Base-by-base conservation (phyloP, 2,888 invertebrate genomes). In the Lasius platythorax region DNA sequence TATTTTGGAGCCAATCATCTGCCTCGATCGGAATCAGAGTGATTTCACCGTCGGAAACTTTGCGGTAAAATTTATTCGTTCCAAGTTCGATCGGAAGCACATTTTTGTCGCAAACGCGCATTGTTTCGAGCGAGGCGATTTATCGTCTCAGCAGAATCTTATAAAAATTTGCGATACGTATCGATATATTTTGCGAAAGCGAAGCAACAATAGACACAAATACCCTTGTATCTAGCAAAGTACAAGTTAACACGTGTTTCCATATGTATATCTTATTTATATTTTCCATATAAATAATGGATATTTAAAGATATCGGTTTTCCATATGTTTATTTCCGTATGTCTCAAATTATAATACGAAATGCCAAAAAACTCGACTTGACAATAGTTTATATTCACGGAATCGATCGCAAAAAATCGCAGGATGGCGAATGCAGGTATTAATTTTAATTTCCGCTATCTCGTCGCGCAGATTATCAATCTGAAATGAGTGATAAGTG, bases 1-100 rank as follows among this genome's bases (percentile, higher is more conserved):
- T 87, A 76, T 88, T 84, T 88, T 72, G 88, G 78, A 78, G 73
- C 87, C 88, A 88, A 87, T 88, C 88, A 84, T 88, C 79, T 87
- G 37, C 28, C 78, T 73, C 87, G 84, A 87, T 64, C 58, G 79
- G 33, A 18, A 33, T 63, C 33, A 18, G 18, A 37, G 23, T 33
- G 33, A 30, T 63, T 63, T 63, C 18, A 30, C 33, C 33, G 15
- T 28, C 37, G 46, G 64, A 15, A 63, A 74, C 15, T n/a, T 37
- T 4, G 74, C 61, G 58, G 43, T 12, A 46, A 33, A 75, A 64
- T 75, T 75, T 75, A 46, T 66, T 50, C 30, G 23, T 50, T 3
- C 75, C 15, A 61, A 30, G 28, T 6, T 30, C 61, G 43, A 61
- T n/a, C 56, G 30, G 15, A 43, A 30, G 63, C 33, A 43, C 61